These are phyloP conservation scores for zebrafish (Danio rerio) DNA, from an alignment of 2,113 vertebrate genomes.

Conservation along the genomic window GRCz12tu NC_133191.1:53641001-53641500, in stretches of 20 bases:
- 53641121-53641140: no score
- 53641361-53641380: conserved; percentile 10
- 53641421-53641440: conserved; percentile 27
- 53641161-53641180: no score
- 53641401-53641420: conserved; percentile 30
- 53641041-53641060: no score
- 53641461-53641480: neutral
- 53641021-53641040: no score
- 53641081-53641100: no score
- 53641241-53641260: neutral
- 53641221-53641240: neutral
- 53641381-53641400: conserved; percentile 50
- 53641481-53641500: neutral
- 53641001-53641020: no score
- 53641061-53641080: no score
- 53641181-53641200: no score
- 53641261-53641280: neutral
- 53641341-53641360: conserved; percentile 50
- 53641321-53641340: conserved; percentile 28
- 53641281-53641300: conserved; percentile 3
- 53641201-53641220: no score
- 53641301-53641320: neutral
- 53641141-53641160: no score
- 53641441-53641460: conserved; percentile 28
- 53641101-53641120: no score